Percentiles rank a stretch among this genome's conserved stretches.
These are phyloP conservation scores for Antheraea pernyi DNA, from an alignment of 1,140 invertebrate species.

Conservation along the genomic window DNA sequence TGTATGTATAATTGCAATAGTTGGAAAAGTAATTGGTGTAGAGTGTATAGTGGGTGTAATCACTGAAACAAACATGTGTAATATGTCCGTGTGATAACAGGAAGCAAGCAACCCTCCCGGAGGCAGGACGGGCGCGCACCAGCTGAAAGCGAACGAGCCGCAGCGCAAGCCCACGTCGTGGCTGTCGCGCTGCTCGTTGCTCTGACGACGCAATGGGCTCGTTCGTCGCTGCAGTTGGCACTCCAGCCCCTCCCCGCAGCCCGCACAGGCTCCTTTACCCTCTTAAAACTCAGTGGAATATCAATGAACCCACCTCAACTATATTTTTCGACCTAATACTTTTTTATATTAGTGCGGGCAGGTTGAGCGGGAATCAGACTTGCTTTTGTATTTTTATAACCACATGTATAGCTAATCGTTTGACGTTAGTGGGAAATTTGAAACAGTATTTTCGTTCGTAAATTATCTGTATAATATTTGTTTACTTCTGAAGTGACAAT, in stretches of 20 bases:
- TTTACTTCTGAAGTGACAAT: slow-evolving; percentile 46
- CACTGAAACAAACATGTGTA: neutral
- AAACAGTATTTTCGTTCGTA: slow-evolving; percentile 45
- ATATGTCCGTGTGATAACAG: slow-evolving; percentile 61
- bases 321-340: slow-evolving; percentile 67
- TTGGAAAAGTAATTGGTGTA: too few species aligned
- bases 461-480: slow-evolving; percentile 39
- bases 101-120: slow-evolving; percentile 89
- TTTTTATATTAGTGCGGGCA: slow-evolving; percentile 61
- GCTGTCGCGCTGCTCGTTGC: slow-evolving; percentile 86
- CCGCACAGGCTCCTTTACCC: slow-evolving; percentile 1
- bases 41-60: too few species aligned
- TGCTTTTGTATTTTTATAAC: slow-evolving; percentile 78
- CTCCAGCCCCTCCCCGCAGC: slow-evolving; percentile 13
- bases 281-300: slow-evolving; percentile 11
- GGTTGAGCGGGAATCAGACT: slow-evolving; percentile 56
- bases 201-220: slow-evolving; percentile 80
- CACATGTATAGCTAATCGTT: slow-evolving; percentile 36
- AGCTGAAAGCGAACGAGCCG: slow-evolving; percentile 85
- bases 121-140: slow-evolving; percentile 83
- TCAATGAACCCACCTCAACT: slow-evolving; percentile 49
- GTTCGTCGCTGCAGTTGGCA: neutral
- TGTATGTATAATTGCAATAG: too few species aligned
- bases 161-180: slow-evolving; percentile 87
- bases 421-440: slow-evolving; percentile 26